Conservation (phyloP, 2,797 vertebrate species). For the Brachyrhaphis roseni region DNA sequence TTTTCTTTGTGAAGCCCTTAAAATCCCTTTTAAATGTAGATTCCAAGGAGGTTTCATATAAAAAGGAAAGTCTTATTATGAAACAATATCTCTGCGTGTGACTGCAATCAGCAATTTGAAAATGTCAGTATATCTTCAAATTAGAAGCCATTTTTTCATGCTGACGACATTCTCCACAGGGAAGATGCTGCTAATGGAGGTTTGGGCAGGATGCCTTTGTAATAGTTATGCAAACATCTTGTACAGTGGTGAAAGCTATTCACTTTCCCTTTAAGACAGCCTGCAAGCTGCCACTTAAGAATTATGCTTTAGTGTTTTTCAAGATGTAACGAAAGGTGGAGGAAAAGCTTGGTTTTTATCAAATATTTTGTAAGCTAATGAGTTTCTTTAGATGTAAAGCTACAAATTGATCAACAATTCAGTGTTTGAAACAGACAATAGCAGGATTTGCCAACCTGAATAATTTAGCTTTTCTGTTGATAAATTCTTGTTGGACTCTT, state of each 20-base stretch:
- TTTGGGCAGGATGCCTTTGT: conserved; percentile 53
- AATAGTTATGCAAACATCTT: conserved; percentile 45
- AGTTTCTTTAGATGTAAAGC: background rate
- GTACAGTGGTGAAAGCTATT: conserved; percentile 33
- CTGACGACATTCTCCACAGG: conserved; percentile 58
- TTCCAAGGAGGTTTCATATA: conserved; percentile 23
- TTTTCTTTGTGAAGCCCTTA: conserved; percentile 12
- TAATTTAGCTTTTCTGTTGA: background rate
- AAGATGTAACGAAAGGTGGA: background rate
- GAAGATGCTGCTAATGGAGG: conserved; percentile 60
- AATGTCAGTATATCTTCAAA: conserved; percentile 61
- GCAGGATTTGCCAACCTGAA: background rate
- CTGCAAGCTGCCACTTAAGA: conserved; percentile 10
- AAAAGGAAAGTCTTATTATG: conserved; percentile 51
- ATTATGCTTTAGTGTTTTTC: conserved; percentile 5
- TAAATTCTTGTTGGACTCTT: background rate
- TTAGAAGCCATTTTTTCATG: conserved; percentile 57
- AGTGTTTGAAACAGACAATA: background rate
- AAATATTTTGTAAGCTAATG: background rate
- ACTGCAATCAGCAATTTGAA: conserved; percentile 65
- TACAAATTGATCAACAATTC: background rate
- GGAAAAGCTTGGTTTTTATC: background rate
- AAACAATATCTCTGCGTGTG: conserved; percentile 62
- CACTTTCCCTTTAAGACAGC: conserved; percentile 17
- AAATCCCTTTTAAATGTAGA: conserved; percentile 35